Evolutionary conservation across 2,797 vertebrate genomes (phyloP).

Genomic region (Anabacerthia variegaticeps): DNA sequence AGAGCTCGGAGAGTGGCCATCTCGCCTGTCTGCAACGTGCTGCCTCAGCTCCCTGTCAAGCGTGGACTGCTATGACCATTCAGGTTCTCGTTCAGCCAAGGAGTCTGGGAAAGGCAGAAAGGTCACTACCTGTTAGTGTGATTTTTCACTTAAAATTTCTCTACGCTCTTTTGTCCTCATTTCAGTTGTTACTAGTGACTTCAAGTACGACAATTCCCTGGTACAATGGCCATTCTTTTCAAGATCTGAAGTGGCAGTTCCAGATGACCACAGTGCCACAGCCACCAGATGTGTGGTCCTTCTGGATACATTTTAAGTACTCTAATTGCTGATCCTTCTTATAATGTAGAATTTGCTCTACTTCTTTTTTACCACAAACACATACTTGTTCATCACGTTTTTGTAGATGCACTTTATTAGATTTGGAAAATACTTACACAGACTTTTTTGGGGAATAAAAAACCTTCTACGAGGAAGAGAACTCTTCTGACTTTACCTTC

Average conservation of each 20-base stretch:
- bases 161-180: background rate
- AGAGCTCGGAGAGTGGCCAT: background rate
- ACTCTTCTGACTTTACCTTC: background rate
- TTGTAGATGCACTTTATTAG: background rate
- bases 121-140: background rate
- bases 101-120: background rate
- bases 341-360: background rate
- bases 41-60: background rate
- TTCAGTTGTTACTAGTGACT: background rate
- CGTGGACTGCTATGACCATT: fast-evolving
- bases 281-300: background rate
- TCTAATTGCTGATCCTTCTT: background rate
- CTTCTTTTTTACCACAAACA: background rate
- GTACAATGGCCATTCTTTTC: background rate
- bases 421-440: background rate
- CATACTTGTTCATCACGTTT: background rate
- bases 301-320: background rate
- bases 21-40: background rate
- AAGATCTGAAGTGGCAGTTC: background rate
- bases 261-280: background rate
- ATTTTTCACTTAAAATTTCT: background rate
- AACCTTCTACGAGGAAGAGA: background rate
- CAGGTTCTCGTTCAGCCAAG: background rate
- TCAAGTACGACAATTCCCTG: fast-evolving
- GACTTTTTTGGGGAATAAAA: background rate